Base-by-base conservation (phyloP, 2,888 invertebrate species). In the Plagodis pulveraria region DNA sequence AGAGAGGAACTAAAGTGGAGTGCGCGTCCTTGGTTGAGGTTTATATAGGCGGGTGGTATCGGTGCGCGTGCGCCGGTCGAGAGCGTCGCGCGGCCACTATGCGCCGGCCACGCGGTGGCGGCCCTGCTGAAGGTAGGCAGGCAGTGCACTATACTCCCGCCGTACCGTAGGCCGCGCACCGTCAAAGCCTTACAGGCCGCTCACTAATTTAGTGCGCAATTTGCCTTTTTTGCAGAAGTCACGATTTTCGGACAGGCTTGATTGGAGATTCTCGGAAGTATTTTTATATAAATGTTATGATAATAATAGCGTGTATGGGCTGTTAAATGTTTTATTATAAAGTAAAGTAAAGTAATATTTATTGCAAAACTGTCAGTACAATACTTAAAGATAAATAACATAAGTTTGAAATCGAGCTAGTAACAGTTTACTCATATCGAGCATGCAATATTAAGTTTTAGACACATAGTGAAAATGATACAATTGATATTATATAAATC, bases 41-140 rank as follows among this genome's bases (percentile, higher is more conserved):
- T 83, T 91, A 91, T 91, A 91, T 73, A 66, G 66, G 63, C 60
- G 58, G 65, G 63, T 67, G 78, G 63, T 87, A 86, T 88, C 89
- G 76, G 78, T 78, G 87, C 87, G 86, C 91, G 90, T 89, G 89
- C 91, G 90, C 77, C 74, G 84, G 69, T 72, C 55, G 58, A 66
- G 81, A 86, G 72, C 84, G 83, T 79, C 85, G 82, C 85, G 83
- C 71, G 67, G 65, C 71, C 74, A 91, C 91, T 91, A 86, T 84
- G 72, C 69, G 60, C 44, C 47, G 49, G 69, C 68, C 52, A 57
- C 62, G 50, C 52, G 10, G 41, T 40, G 60, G 6, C 6, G 69
- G 68, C 75, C 75, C 22, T 22, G 22, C 22, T 22, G 22, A 22
- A 1, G 22, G 22, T 22, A 22, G 72, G 72, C 73, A 73, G 72